Conservation (phyloP, 2,888 invertebrate genomes). For the Hydroisotoma schaefferi region DNA sequence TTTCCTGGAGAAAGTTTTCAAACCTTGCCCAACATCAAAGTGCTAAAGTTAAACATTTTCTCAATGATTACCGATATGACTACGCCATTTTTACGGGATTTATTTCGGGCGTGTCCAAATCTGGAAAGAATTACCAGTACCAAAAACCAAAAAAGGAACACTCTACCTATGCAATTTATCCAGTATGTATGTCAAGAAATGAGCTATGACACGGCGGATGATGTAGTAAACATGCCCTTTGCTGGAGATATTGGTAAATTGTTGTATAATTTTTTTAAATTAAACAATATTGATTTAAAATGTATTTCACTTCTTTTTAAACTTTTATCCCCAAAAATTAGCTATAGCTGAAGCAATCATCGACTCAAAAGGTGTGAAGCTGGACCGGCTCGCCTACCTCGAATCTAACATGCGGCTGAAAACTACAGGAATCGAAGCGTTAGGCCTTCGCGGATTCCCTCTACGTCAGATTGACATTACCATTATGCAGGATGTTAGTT, state of each 20-base stretch:
- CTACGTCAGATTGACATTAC: slow-evolving; percentile 36
- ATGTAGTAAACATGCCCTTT: slow-evolving; percentile 38
- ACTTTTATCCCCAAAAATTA: too few species aligned
- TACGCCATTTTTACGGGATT: slow-evolving; percentile 36
- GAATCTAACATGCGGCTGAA: slow-evolving; percentile 36
- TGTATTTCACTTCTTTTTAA: too few species aligned
- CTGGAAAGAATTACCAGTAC: slow-evolving; percentile 36
- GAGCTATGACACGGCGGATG: slow-evolving; percentile 39
- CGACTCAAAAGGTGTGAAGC: slow-evolving; percentile 29
- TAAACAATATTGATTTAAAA: too few species aligned
- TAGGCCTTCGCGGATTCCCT: slow-evolving; percentile 27
- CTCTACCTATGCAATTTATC: slow-evolving; percentile 41
- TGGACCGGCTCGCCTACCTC: slow-evolving; percentile 27
- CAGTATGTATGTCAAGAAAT: slow-evolving; percentile 39
- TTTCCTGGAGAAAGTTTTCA: slow-evolving; percentile 27
- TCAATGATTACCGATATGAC: slow-evolving; percentile 36
- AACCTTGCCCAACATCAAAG: slow-evolving; percentile 35
- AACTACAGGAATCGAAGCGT: slow-evolving; percentile 20
- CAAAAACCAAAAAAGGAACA: slow-evolving; percentile 30
- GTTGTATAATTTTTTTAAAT: too few species aligned
- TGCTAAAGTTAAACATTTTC: slow-evolving; percentile 37
- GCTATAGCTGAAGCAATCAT: slow-evolving; percentile 34
- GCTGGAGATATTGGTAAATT: slow-evolving; percentile 34
- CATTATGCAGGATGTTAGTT: slow-evolving; percentile 34
- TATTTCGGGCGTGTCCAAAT: slow-evolving; percentile 35